phyloP scores from a whole-genome alignment of 2,888 invertebrate genomes.

The Chalcis sispes region DNA sequence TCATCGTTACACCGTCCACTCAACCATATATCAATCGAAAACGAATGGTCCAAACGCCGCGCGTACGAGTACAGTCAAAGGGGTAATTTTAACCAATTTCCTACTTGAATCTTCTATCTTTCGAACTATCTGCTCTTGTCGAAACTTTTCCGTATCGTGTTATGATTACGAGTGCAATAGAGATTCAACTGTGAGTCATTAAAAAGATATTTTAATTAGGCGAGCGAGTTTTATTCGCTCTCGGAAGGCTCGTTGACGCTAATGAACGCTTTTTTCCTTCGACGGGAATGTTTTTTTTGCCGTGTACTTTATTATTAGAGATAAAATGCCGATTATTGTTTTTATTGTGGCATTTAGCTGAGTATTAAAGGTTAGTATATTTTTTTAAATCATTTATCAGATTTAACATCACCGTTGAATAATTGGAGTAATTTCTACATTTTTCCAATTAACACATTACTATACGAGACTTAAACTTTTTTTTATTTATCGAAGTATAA shows the following conservation, averaged over 20 bases:
- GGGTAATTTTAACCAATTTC: constrained; percentile 53
- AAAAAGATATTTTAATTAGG: constrained; percentile 42
- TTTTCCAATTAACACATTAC: no score
- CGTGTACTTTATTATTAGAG: no score
- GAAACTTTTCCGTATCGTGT: neutral
- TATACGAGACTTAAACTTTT: no score
- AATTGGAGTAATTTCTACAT: no score
- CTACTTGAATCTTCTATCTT: constrained; percentile 34
- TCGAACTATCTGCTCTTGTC: neutral
- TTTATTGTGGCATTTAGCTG: no score
- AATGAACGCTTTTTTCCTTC: neutral
- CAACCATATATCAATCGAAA: constrained; percentile 68
- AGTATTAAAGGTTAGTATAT: no score
- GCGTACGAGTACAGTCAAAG: neutral
- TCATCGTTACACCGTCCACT: no score
- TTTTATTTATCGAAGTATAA: no score
- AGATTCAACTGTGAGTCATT: neutral
- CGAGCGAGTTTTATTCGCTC: neutral
- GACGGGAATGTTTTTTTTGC: no score
- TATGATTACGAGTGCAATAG: neutral
- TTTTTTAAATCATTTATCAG: no score
- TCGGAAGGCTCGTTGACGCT: neutral
- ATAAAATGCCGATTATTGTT: no score
- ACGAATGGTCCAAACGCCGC: constrained; percentile 67
- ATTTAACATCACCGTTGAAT: no score